Percentiles rank a stretch among this genome's conserved stretches.
phyloP scores from a whole-genome alignment of 2,113 vertebrate genomes.

The Microcebus jonahi region DNA sequence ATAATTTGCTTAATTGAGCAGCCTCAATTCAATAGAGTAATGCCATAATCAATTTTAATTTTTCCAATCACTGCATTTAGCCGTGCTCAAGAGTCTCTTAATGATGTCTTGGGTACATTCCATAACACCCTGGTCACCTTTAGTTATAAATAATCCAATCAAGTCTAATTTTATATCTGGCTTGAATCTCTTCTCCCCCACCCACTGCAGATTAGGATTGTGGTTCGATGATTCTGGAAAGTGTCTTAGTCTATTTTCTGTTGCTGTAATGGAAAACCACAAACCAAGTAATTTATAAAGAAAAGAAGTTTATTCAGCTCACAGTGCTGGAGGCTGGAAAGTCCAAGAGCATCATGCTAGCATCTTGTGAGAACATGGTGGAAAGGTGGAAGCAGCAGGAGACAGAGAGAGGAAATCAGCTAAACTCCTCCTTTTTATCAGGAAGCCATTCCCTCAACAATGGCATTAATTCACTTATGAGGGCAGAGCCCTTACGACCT shows the following conservation, averaged over 20 bases:
- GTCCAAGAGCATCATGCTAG: background rate
- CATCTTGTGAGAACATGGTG: background rate
- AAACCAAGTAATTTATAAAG: background rate
- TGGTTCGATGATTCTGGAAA: background rate
- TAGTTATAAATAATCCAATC: background rate
- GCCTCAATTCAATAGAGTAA: background rate
- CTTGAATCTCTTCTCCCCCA: background rate
- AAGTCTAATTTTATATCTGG: background rate
- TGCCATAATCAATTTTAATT: background rate
- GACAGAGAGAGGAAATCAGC: background rate
- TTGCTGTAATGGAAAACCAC: background rate
- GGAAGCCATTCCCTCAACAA: background rate
- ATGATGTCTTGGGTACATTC: background rate
- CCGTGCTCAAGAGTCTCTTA: background rate
- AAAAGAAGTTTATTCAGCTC: background rate
- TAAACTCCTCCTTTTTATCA: background rate
- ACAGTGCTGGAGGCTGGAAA: background rate
- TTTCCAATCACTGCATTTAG: background rate
- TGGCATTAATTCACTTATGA: background rate
- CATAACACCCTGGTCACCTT: background rate
- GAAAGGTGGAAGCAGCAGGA: background rate
- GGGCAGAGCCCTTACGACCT: background rate
- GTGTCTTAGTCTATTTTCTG: background rate
- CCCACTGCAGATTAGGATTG: background rate
- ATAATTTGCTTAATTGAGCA: background rate